Evolutionary conservation across 2,113 vertebrate genomes (phyloP).

Genomic region (Ploceus nigricollis): DNA sequence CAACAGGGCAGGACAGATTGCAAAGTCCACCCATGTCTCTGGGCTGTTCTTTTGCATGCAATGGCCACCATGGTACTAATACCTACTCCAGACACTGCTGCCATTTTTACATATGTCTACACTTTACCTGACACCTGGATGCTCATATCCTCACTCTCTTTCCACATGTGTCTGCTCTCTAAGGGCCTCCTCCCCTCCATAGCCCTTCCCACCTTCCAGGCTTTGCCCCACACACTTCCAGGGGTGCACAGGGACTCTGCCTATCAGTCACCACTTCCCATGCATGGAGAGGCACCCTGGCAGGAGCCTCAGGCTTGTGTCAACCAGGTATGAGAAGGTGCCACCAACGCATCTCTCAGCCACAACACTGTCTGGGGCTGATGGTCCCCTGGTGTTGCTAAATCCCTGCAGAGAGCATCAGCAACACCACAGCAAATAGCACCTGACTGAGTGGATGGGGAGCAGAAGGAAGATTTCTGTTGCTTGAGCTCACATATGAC

Average conservation of each 20-base stretch:
- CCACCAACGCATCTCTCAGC: neutral
- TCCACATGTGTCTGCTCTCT: neutral
- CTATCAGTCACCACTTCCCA: neutral
- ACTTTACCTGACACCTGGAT: neutral
- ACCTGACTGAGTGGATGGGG: neutral
- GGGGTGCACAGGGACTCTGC: neutral
- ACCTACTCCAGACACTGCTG: neutral
- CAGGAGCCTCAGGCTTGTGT: neutral
- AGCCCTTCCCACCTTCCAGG: neutral
- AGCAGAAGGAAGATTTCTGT: neutral
- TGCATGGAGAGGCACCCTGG: neutral
- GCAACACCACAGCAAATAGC: neutral
- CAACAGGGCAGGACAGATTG: neutral
- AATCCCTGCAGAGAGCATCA: fast-evolving
- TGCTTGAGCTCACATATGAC: neutral
- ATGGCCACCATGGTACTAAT: neutral
- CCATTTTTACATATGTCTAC: neutral
- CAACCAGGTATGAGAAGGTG: neutral
- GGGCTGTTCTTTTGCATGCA: neutral
- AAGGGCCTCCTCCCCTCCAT: neutral
- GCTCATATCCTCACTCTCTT: neutral
- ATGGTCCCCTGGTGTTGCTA: too few species aligned
- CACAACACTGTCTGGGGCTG: neutral
- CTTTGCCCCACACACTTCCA: neutral
- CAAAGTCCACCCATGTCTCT: fast-evolving